Evolutionary conservation across 2,888 invertebrate genomes (phyloP), one percentile per base, ranked within the genome.

Genomic region (Agriopis marginaria): DNA sequence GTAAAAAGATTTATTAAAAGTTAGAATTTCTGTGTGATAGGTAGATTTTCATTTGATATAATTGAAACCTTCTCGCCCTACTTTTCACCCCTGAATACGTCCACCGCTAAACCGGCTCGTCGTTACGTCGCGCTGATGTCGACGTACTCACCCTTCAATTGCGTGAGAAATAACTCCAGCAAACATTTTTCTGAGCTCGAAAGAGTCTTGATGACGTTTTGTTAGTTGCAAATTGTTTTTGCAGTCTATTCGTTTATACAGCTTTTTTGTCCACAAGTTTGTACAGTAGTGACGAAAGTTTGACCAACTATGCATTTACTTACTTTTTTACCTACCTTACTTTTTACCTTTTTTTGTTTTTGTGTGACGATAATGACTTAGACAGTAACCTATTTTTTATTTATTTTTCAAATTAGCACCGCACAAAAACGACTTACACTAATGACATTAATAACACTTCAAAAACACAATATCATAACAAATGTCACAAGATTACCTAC

Each of bases 91-190:
- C 69, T 73, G 5, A 54, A 6, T 74, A 50, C 72, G 64, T 65
- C 61, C 66, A 12, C 42, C 14, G 17, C 53, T 60, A 66, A 70
- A 63, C 68, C 39, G 61, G 61, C 32, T 68, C 64, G 81, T 77
- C 82, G 82, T 76, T 77, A 75, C 68, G 74, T 78, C 76, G 82
- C 79, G 70, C 74, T 73, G 76, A 83, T 85, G 83, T 70, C 82
- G 79, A 80, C 82, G 79, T 78, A 79, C 73, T 76, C 72, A 71
- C 78, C 81, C 78, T 81, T 81, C 80, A 81, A 85, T 83, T 83
- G 85, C 77, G 78, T 82, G 77, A 72, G 77, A 79, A 80, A 79
- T 77, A 76, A 77, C 77, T 80, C 75, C 72, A 50, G 63, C 61
- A 65, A 75, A 72, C 68, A 72, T 76, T 75, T 73, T 73, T 74